Base-by-base conservation (phyloP, 2,113 vertebrate genomes). In the Channa argus region DNA sequence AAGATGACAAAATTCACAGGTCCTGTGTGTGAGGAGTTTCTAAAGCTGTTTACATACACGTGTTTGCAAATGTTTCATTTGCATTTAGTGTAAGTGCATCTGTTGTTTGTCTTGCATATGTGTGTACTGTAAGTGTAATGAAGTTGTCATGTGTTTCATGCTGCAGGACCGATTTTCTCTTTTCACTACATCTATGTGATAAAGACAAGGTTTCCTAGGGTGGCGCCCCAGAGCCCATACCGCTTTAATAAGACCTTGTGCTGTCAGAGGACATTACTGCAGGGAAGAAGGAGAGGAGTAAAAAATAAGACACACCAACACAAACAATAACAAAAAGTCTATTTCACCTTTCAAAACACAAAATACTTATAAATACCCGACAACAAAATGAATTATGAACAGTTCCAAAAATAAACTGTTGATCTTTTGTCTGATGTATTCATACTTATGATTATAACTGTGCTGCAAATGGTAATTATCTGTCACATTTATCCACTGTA, bases 161-260 rank as follows among this genome's bases (percentile, higher is more conserved):
- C 62, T 77, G 64, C 73, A 70, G 70, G 60, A 78, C 63, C 33
- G 79, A 74, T 84, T 71, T 62, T 45, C 47, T 66, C 55, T 61
- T 58, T 67, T 66, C 73, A 51, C 73, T 63, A 55, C 38, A 39
- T 56, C 52, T 67, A 36, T 63, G 82, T 74, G 71, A 82, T 88
- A 89, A 92, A 91, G 85, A 89, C 89, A 46, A 60, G 64, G 74
- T 81, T 73, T 92, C 85, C 80, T 81, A 49, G 52, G 45, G 81
- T 15, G 6, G 60, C 43, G 46, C 62, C 77, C 63, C 50, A 14
- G 45, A 81, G 74, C 54, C 66, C 59, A 83, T 33, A 58, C 54
- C 85, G 85, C 80, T 89, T 90, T 79, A 79, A 77, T 65, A 63
- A 80, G 91, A 93, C 91, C 90, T 93, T 93, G 89, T 85, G 76